These are phyloP conservation scores for Heterochromis multidens DNA, from an alignment of 2,113 vertebrate species.

Conservation along the genomic window DNA sequence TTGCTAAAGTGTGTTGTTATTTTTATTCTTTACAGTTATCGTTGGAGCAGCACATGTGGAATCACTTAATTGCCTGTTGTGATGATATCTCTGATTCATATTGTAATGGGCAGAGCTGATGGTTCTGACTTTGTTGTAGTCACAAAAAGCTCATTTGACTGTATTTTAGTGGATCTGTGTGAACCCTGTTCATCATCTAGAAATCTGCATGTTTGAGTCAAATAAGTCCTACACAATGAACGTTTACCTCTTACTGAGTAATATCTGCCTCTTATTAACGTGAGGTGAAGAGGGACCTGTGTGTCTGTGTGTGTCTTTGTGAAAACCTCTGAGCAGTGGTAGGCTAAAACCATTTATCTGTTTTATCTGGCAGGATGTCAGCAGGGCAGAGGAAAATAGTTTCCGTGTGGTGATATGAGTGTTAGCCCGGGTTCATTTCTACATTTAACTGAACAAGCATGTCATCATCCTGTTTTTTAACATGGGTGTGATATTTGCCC, in stretches of 20 bases:
- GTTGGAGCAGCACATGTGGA: not conserved
- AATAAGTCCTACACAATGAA: not conserved
- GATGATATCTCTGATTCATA: not conserved
- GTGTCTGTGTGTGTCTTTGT: not conserved
- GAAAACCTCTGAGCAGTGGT: not conserved
- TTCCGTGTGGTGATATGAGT: not conserved
- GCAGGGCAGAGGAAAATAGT: not conserved
- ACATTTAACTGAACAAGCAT: not conserved
- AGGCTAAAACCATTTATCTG: not conserved
- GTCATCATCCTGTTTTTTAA: slow-evolving; percentile 49
- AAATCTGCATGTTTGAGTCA: not conserved
- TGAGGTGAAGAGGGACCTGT: not conserved
- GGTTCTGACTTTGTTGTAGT: not conserved
- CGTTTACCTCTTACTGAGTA: slow-evolving; percentile 8
- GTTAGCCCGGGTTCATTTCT: accelerated
- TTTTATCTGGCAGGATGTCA: slow-evolving; percentile 24
- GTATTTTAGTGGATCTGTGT: not conserved
- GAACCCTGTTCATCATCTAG: not conserved
- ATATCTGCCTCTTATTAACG: not conserved
- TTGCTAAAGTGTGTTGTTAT: not conserved
- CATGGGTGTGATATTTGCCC: not conserved
- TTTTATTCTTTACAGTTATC: not conserved
- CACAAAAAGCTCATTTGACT: not conserved
- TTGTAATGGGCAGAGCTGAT: not conserved
- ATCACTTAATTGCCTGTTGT: not conserved